phyloP scores from a whole-genome alignment of 2,113 vertebrate genomes.

The Stegostoma tigrinum region DNA sequence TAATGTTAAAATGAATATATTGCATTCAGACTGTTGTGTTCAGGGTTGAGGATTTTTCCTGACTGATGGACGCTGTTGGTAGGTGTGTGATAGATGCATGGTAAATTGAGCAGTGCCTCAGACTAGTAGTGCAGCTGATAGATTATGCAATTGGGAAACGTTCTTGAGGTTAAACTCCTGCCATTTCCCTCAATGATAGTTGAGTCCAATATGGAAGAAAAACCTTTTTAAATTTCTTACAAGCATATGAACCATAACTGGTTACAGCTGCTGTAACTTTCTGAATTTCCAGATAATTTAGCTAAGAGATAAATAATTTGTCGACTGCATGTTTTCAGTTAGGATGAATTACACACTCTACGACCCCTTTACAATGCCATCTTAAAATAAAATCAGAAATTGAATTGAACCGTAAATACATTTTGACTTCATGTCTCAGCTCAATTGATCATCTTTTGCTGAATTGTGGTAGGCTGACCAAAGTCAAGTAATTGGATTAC shows the following conservation, averaged over 20 bases:
- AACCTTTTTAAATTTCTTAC: background rate
- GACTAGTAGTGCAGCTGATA: too few relatives aligned
- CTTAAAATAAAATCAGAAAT: background rate
- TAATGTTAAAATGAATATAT: too few relatives aligned
- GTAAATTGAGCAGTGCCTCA: too few relatives aligned
- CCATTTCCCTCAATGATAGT: background rate
- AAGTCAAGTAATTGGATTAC: conserved; percentile 12
- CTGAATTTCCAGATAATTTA: background rate
- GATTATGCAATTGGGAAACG: too few relatives aligned
- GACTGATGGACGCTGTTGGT: too few relatives aligned
- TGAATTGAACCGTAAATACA: conserved; percentile 21
- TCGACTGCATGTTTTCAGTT: background rate
- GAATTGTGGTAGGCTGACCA: background rate
- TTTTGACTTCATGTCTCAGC: conserved; percentile 17
- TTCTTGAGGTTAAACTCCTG: too few relatives aligned
- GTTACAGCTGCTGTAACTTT: background rate
- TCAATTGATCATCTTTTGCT: background rate
- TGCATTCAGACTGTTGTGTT: too few relatives aligned
- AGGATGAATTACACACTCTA: background rate
- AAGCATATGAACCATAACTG: background rate
- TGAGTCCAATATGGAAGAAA: background rate
- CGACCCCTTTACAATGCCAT: background rate
- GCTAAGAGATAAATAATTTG: background rate
- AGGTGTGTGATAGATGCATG: too few relatives aligned
- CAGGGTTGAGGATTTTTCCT: too few relatives aligned